A percentile compares a stretch with the other conserved stretches of the same genome.
Evolutionary conservation across 37 sponge, comb jelly and placozoan genomes (phyloP).

Genomic region (Ephydatia muelleri): DNA sequence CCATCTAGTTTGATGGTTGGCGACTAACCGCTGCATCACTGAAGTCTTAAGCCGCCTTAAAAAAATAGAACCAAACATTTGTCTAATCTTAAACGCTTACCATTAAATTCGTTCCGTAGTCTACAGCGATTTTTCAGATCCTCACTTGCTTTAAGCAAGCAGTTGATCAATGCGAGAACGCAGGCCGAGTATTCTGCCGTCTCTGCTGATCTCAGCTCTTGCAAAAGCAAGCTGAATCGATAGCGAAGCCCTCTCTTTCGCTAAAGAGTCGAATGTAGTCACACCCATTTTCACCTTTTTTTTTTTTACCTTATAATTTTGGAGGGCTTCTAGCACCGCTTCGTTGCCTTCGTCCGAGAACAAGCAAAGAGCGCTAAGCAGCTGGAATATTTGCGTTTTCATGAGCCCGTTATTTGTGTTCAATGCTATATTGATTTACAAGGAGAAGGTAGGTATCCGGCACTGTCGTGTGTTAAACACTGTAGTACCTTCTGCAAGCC

Average conservation of each 20-base stretch:
- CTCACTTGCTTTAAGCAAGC: constrained; percentile 57
- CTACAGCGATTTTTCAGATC: constrained; percentile 31
- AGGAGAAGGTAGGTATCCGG: too few relatives aligned
- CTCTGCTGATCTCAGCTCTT: constrained; percentile 66
- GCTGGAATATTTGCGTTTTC: constrained; percentile 88
- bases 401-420: constrained; percentile 88
- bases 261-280: constrained; percentile 4
- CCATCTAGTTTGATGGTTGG: too few relatives aligned
- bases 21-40: too few relatives aligned
- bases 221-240: constrained; percentile 72
- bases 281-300: background rate
- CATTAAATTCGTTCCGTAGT: constrained; percentile 42
- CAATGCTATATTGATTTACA: constrained; percentile 69
- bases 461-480: background rate
- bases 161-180: constrained; percentile 84
- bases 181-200: constrained; percentile 59
- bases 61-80: too few relatives aligned
- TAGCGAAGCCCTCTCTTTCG: constrained; percentile 52
- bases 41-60: too few relatives aligned
- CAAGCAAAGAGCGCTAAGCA: constrained; percentile 87
- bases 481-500: background rate
- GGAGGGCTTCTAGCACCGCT: constrained; percentile 71
- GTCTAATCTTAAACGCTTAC: background rate
- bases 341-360: constrained; percentile 83
- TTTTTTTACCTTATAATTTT: constrained; percentile 73